phyloP scores from a whole-genome alignment of 2,113 vertebrate species.

The Tachuris rubrigastra region DNA sequence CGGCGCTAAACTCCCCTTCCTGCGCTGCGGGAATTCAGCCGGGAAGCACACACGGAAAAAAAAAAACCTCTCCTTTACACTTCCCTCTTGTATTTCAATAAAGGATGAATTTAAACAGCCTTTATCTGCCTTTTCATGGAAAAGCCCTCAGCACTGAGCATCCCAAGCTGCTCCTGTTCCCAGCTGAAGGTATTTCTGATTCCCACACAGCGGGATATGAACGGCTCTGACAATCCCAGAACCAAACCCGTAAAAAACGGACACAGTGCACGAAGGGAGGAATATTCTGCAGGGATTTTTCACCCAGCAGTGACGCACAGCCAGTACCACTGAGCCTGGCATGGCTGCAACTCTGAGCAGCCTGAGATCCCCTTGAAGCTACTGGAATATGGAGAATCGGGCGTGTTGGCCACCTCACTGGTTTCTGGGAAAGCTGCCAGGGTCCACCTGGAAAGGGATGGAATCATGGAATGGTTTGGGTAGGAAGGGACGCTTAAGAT shows the following conservation, averaged over 20 bases:
- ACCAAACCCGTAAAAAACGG: background rate
- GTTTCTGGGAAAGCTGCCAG: rapidly evolving
- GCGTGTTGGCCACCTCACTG: rapidly evolving
- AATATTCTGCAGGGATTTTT: rapidly evolving
- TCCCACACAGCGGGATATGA: rapidly evolving
- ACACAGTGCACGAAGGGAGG: rapidly evolving
- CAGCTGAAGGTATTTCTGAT: background rate
- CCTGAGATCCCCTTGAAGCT: background rate
- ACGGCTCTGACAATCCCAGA: rapidly evolving
- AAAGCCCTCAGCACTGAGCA: background rate
- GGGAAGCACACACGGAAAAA: background rate
- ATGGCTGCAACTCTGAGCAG: background rate
- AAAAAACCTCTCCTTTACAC: background rate
- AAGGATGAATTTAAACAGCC: background rate
- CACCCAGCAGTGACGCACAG: rapidly evolving
- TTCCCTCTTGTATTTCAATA: background rate
- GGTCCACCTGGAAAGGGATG: background rate
- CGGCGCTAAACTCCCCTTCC: background rate
- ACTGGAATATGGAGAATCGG: background rate
- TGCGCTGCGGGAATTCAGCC: background rate
- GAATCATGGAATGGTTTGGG: background rate
- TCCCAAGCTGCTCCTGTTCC: background rate
- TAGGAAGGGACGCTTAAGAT: background rate
- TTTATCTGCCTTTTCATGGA: background rate
- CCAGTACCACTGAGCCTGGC: rapidly evolving